Conservation (phyloP, 2,113 vertebrate genomes). For the Epinephelus fuscoguttatus region DNA sequence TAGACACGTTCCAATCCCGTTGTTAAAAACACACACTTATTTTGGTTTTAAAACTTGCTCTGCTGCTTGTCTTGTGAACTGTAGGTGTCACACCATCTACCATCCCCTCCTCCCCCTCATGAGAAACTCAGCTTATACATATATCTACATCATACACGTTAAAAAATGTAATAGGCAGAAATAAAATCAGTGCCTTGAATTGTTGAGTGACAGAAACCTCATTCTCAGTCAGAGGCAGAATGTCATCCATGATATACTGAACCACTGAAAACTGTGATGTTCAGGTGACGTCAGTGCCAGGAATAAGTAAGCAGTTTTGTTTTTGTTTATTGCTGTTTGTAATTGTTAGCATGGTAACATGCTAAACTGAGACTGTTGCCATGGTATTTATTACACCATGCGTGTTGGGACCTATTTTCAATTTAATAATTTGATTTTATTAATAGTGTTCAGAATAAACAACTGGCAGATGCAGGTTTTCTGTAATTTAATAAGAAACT, state of each 20-base stretch:
- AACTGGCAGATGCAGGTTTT: neutral
- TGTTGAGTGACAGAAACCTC: neutral
- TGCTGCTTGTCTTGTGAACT: too few relatives aligned
- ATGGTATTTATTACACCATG: neutral
- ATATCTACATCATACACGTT: too few relatives aligned
- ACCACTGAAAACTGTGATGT: neutral
- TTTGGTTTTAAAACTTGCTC: too few relatives aligned
- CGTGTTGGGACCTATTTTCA: neutral
- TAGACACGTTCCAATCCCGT: too few relatives aligned
- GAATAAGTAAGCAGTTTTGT: neutral
- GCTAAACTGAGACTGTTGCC: neutral
- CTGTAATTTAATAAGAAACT: neutral
- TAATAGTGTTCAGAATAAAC: neutral
- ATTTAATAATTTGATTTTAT: neutral
- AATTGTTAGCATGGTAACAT: neutral
- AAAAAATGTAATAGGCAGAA: neutral
- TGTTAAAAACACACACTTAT: too few relatives aligned
- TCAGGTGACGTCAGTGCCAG: neutral
- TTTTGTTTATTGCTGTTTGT: neutral
- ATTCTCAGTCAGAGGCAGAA: constrained; percentile 11
- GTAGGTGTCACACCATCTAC: too few relatives aligned
- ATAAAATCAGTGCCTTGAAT: constrained; percentile 10
- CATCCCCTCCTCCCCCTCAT: too few relatives aligned
- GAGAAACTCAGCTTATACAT: too few relatives aligned
- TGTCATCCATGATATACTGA: constrained; percentile 16